These are phyloP conservation scores for Melanaphis sacchari DNA, from an alignment of 1,140 invertebrate species.

Conservation along the genomic window DNA sequence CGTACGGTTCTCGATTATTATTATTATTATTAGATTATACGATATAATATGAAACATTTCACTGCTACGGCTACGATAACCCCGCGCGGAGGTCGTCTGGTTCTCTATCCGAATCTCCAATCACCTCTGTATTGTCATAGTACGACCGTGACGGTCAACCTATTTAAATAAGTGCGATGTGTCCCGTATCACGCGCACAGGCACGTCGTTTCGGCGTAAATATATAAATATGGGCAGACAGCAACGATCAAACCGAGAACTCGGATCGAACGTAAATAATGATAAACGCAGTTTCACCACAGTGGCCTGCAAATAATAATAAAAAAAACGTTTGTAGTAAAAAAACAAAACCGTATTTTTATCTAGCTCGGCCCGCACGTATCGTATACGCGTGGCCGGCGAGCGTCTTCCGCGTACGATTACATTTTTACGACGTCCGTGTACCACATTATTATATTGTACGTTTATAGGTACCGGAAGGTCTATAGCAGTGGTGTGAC, in stretches of 20 bases:
- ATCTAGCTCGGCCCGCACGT: not conserved
- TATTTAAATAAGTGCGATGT: not conserved
- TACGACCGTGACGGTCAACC: conserved; percentile 30
- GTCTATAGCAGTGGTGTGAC: not conserved
- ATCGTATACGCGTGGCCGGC: too few relatives aligned
- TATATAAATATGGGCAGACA: too few relatives aligned
- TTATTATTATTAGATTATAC: not conserved
- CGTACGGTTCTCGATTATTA: not conserved
- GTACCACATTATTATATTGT: not conserved
- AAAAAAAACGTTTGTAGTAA: not conserved
- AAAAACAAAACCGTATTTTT: not conserved
- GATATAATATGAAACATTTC: not conserved
- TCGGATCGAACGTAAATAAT: too few relatives aligned
- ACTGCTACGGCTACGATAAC: not conserved
- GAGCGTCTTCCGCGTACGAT: not conserved
- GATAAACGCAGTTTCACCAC: too few relatives aligned
- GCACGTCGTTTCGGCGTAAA: not conserved
- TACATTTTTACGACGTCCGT: not conserved
- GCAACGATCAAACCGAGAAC: too few relatives aligned
- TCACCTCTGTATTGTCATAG: not conserved
- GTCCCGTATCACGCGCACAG: not conserved
- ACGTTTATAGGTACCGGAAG: not conserved
- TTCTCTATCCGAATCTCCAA: not conserved
- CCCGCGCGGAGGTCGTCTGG: not conserved
- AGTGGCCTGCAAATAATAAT: too few relatives aligned